Evolutionary conservation across 1,140 invertebrate genomes (phyloP).

Genomic region (Bilobella aurantiaca): DNA sequence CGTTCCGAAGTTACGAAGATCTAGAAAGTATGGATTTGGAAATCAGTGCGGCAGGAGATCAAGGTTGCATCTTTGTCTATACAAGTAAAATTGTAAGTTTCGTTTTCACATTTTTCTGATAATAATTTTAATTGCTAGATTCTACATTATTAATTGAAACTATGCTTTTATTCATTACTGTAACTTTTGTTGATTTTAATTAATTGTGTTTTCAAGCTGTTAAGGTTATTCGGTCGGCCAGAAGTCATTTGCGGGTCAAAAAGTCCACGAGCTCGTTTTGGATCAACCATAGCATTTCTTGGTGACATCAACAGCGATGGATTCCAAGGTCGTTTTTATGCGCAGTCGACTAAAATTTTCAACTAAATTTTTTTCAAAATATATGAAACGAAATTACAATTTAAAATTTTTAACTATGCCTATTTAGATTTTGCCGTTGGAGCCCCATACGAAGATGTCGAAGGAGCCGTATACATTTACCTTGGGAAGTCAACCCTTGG

Average conservation of each 20-base stretch:
- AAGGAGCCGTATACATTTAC: constrained; percentile 48
- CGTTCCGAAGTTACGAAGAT: constrained; percentile 44
- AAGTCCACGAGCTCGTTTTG: background rate
- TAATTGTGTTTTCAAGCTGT: too few species aligned
- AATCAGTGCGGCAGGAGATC: constrained; percentile 41
- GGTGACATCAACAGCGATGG: constrained; percentile 11
- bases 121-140: too few species aligned
- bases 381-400: background rate
- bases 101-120: too few species aligned
- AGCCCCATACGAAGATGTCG: constrained; percentile 46
- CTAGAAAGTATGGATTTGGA: too few species aligned
- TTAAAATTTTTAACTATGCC: background rate
- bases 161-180: background rate
- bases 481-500: constrained; percentile 36
- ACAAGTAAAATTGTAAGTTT: background rate
- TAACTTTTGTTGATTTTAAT: too few species aligned
- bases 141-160: background rate
- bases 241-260: background rate
- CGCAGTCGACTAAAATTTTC: background rate
- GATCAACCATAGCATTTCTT: background rate
- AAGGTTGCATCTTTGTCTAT: constrained; percentile 50
- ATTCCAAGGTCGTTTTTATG: background rate
- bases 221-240: background rate
- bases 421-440: constrained; percentile 44
- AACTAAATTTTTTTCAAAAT: background rate